Evolutionary conservation across 2,888 invertebrate species (phyloP).

Genomic region (Spicauda simplicius): DNA sequence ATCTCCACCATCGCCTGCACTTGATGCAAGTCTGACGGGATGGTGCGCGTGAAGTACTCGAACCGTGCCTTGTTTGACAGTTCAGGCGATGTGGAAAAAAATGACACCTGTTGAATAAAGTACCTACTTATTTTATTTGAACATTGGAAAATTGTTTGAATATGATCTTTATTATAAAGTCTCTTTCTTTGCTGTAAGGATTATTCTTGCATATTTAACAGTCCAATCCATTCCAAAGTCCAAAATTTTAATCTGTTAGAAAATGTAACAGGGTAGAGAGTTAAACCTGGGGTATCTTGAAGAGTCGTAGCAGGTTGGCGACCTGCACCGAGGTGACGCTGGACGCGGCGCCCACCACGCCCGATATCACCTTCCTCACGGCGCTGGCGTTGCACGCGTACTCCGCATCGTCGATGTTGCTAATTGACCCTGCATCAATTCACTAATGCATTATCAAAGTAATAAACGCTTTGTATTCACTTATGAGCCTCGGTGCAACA

Average conservation of each 20-base stretch:
- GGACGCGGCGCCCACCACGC: slow-evolving; percentile 83
- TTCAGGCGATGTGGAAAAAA: slow-evolving; percentile 97
- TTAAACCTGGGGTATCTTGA: slow-evolving; percentile 93
- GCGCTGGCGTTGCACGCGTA: slow-evolving; percentile 94
- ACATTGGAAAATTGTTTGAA: too few relatives aligned
- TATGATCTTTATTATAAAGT: too few relatives aligned
- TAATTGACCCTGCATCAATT: slow-evolving; percentile 92
- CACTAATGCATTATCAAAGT: not conserved
- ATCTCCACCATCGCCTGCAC: slow-evolving; percentile 98
- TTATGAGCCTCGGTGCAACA: too few relatives aligned
- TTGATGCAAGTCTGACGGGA: slow-evolving; percentile 97
- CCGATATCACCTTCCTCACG: slow-evolving; percentile 89
- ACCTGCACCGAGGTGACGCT: slow-evolving; percentile 99
- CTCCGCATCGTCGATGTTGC: slow-evolving; percentile 96
- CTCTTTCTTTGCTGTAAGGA: too few relatives aligned
- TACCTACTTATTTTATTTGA: too few relatives aligned
- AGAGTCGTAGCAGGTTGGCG: slow-evolving; percentile 91
- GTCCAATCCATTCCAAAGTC: too few relatives aligned
- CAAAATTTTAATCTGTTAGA: too few relatives aligned
- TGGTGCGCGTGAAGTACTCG: slow-evolving; percentile 96
- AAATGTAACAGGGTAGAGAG: not conserved
- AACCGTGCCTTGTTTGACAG: slow-evolving; percentile 97
- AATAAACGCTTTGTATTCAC: too few relatives aligned
- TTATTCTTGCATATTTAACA: too few relatives aligned
- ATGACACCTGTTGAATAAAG: slow-evolving; percentile 89